Conservation (phyloP, 2,797 vertebrate species). For the Crocodylus rhombifer region DNA sequence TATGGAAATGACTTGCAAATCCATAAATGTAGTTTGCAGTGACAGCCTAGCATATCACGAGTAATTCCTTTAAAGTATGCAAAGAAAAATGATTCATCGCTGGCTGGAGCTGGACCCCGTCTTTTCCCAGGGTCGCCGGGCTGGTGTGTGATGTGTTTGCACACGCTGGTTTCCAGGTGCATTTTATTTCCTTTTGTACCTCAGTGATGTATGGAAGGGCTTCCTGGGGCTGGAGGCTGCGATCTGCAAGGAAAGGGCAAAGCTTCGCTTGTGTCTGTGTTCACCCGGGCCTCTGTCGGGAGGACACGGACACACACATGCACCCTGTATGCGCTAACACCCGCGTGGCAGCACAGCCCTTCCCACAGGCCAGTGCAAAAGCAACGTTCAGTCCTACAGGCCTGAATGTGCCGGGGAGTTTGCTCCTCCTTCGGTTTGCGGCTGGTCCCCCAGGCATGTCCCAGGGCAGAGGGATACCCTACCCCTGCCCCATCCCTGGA, state of each 20-base stretch:
- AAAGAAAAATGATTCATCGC: constrained; percentile 81
- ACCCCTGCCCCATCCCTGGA: too few species aligned
- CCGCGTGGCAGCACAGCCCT: rapidly evolving
- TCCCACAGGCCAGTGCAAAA: neutral
- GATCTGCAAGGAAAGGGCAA: constrained; percentile 63
- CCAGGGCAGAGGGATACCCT: neutral
- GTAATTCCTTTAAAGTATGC: constrained; percentile 81
- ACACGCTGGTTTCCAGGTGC: constrained; percentile 67
- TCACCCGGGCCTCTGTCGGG: constrained; percentile 22
- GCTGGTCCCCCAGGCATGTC: neutral
- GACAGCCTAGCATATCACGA: constrained; percentile 78
- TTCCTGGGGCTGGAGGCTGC: constrained; percentile 29
- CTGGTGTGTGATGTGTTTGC: constrained; percentile 72
- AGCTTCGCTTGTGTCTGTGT: neutral
- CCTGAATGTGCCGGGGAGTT: constrained; percentile 68
- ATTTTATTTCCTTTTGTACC: constrained; percentile 50
- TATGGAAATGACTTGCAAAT: constrained; percentile 82
- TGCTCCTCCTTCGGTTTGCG: constrained; percentile 9
- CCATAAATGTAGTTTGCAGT: constrained; percentile 81
- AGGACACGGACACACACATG: neutral
- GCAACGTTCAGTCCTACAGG: constrained; percentile 21
- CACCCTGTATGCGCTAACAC: neutral
- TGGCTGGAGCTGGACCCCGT: constrained; percentile 65
- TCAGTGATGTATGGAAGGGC: constrained; percentile 53
- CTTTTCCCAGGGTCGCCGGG: constrained; percentile 78